phyloP scores from a whole-genome alignment of 2,888 invertebrate genomes.

The Piscicola geometra region DNA sequence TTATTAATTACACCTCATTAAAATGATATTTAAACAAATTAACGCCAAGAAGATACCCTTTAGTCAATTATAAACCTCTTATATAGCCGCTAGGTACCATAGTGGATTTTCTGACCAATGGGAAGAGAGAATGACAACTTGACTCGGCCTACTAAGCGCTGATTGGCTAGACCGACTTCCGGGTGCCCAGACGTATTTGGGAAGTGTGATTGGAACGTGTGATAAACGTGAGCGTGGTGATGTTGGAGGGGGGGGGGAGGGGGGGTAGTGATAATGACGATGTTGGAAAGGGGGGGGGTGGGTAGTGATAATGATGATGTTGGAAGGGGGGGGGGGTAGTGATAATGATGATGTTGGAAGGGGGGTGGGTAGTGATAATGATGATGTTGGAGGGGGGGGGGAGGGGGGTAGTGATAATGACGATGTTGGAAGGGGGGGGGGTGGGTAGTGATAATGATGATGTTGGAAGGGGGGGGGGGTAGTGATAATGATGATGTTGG shows the following conservation, averaged over 20 bases:
- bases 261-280: not conserved
- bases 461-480: not conserved
- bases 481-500: not conserved
- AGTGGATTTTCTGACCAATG: not conserved
- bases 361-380: not conserved
- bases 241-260: not conserved
- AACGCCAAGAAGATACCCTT: no score
- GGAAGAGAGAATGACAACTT: not conserved
- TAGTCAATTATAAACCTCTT: not conserved
- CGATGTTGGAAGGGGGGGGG: not conserved
- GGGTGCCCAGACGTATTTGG: not conserved
- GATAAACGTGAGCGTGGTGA: not conserved
- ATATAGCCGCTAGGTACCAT: constrained; percentile 2
- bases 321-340: not conserved
- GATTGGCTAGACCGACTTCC: not conserved
- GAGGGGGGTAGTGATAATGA: not conserved
- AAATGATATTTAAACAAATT: no score
- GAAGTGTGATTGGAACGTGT: constrained; percentile 11
- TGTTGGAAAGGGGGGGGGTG: not conserved
- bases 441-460: constrained; percentile 1
- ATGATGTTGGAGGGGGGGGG: not conserved
- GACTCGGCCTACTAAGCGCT: not conserved
- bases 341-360: constrained; percentile 9
- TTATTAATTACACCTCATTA: no score
- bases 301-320: not conserved